Evolutionary conservation across 2,113 vertebrate genomes (phyloP), one percentile per base, ranked within the genome.

Genomic region (Propithecus coquereli): DNA sequence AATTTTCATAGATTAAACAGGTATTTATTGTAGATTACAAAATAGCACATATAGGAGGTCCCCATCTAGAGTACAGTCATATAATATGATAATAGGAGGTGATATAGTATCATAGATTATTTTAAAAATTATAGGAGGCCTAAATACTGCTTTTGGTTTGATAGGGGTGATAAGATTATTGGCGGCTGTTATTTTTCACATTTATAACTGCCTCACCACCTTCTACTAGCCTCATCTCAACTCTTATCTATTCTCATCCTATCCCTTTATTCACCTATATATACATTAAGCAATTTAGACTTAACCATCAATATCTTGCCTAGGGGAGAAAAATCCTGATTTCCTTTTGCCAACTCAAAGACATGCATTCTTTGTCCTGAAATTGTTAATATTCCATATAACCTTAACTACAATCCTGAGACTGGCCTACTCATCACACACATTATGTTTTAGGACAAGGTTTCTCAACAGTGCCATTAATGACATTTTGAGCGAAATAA

Each of bases 401-500:
- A 40, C 6, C 17, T 76, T 81, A 43, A 50, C 4, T 6, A 3
- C 3, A 57, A 1, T 25, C 17, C 65, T 11, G 22, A 37, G 11
- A 3, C 30, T 86, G 23, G 3, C 5, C 37, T 11, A 3, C 8
- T 1, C 43, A n/a, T 47, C 11, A 37, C 22, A 34, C 5, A 16
- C 0, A 14, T 9, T 6, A 3, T 0, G 20, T 7, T 54, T 5
- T 8, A 88, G 27, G 43, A 40, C 2, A 2, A 70, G 12, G 4
- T 68, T 57, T 85, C 25, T 83, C 50, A 47, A 14, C 3, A 40
- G 8, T 20, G 50, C 27, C 32, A 34, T 12, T 40, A 17, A 2
- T 50, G 37, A 16, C 5, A 1, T 18, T 27, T 25, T 13, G 37
- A 68, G 6, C 2, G 1, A 47, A 4, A 2, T 61, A 34, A 45